phyloP scores from a whole-genome alignment of 2,113 vertebrate species.

The Heterocephalus glaber region DNA sequence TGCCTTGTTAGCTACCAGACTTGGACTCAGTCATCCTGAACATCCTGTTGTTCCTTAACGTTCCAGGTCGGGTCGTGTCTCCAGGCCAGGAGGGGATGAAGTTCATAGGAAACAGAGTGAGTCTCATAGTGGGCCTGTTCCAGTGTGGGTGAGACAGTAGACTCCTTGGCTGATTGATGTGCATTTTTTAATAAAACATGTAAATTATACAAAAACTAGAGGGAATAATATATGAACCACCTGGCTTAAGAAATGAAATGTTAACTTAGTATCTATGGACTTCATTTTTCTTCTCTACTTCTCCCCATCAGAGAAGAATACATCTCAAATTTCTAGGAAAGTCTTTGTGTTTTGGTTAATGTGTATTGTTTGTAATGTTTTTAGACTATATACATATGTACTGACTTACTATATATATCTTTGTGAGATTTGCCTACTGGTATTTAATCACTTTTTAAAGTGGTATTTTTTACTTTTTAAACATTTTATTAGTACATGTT shows the following conservation, averaged over 20 bases:
- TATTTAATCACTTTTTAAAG: neutral
- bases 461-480: neutral
- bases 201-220: neutral
- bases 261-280: neutral
- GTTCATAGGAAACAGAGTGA: neutral
- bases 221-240: neutral
- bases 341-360: neutral
- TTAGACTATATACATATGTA: neutral
- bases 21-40: neutral
- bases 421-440: neutral
- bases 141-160: neutral
- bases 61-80: too few relatives aligned
- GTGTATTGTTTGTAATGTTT: neutral
- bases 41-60: neutral
- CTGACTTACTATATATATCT: neutral
- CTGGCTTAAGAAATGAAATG: neutral
- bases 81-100: neutral
- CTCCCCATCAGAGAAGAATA: neutral
- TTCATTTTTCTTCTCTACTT: neutral
- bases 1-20: neutral
- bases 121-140: neutral
- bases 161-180: neutral
- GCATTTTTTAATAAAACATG: neutral
- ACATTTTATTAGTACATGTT: neutral
- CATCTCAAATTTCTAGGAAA: constrained; percentile 25